Percentiles rank a stretch among this genome's conserved stretches.
Conservation (phyloP, 2,797 vertebrate species). For the Sternarchorhynchus goeldii region DNA sequence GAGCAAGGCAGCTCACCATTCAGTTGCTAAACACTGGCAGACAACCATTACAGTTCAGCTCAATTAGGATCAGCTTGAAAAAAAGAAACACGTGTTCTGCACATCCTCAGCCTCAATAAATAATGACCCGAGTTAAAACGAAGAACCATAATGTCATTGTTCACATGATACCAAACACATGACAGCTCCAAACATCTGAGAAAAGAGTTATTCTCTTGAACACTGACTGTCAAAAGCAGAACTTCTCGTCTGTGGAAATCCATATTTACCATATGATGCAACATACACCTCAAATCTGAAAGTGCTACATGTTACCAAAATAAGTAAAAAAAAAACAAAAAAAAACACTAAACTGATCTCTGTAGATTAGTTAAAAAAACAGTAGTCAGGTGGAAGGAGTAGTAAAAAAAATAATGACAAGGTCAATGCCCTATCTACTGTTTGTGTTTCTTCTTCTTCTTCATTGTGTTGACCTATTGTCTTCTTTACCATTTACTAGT, state of each 20-base stretch:
- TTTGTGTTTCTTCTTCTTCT: not conserved
- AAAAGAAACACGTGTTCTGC: not conserved
- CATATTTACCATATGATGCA: too few relatives aligned
- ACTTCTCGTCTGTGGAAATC: not conserved
- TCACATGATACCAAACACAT: not conserved
- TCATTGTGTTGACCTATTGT: not conserved
- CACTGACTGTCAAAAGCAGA: not conserved
- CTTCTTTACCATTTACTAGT: too few relatives aligned
- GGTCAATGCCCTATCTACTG: too few relatives aligned
- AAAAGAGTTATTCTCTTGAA: slow-evolving; percentile 1
- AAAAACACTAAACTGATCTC: not conserved
- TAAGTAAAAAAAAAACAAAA: not conserved
- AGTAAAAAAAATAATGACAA: not conserved
- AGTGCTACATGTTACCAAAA: not conserved
- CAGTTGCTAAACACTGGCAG: not conserved
- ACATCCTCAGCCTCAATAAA: not conserved
- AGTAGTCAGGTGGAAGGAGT: not conserved
- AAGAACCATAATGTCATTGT: too few relatives aligned
- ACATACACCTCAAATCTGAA: too few relatives aligned
- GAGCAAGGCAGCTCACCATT: not conserved
- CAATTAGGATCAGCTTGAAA: not conserved
- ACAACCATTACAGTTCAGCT: not conserved
- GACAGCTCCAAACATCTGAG: not conserved
- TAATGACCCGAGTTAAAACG: not conserved
- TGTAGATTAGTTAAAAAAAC: not conserved